These are phyloP conservation scores for Phanerotoma sp. DNA, from an alignment of 2,888 invertebrate species.

Conservation along the genomic window DNA sequence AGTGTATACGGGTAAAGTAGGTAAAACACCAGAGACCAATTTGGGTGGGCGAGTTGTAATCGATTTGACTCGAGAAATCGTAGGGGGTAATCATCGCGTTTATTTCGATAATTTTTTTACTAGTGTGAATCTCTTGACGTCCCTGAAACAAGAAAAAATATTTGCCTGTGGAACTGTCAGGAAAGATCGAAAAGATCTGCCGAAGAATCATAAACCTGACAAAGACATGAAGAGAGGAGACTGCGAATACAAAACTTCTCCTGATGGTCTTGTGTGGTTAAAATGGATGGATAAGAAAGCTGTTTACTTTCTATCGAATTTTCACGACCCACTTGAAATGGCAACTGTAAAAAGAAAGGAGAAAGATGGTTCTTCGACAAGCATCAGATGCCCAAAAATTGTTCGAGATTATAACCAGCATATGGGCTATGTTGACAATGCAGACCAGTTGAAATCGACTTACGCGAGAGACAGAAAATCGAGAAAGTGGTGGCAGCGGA, in stretches of 20 bases:
- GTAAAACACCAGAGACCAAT: too few species aligned
- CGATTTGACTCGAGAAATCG: slow-evolving; percentile 35
- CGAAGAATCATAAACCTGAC: too few species aligned
- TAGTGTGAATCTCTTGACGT: slow-evolving; percentile 35
- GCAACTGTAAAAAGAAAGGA: slow-evolving; percentile 34
- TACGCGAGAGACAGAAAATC: slow-evolving; percentile 40
- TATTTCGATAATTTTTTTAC: slow-evolving; percentile 45
- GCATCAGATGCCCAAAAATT: slow-evolving; percentile 35
- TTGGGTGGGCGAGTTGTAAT: slow-evolving; percentile 41
- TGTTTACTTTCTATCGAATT: slow-evolving; percentile 36
- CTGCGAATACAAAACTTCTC: too few species aligned
- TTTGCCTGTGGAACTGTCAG: slow-evolving; percentile 45
- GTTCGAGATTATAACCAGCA: slow-evolving; percentile 40
- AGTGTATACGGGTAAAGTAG: too few species aligned
- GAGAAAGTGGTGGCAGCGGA: slow-evolving; percentile 45
- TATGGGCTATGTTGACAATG: slow-evolving; percentile 44
- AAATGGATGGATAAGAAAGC: too few species aligned
- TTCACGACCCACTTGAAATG: slow-evolving; percentile 32
- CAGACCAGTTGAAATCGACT: slow-evolving; percentile 39
- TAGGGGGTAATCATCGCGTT: slow-evolving; percentile 35
- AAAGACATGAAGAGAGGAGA: too few species aligned
- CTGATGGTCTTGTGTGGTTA: too few species aligned
- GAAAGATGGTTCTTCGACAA: slow-evolving; percentile 35
- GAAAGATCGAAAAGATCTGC: slow-evolving; percentile 38
- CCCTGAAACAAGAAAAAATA: slow-evolving; percentile 32